These are phyloP conservation scores for Pygocentrus nattereri DNA, from an alignment of 2,797 vertebrate species.

Conservation along the genomic window DNA sequence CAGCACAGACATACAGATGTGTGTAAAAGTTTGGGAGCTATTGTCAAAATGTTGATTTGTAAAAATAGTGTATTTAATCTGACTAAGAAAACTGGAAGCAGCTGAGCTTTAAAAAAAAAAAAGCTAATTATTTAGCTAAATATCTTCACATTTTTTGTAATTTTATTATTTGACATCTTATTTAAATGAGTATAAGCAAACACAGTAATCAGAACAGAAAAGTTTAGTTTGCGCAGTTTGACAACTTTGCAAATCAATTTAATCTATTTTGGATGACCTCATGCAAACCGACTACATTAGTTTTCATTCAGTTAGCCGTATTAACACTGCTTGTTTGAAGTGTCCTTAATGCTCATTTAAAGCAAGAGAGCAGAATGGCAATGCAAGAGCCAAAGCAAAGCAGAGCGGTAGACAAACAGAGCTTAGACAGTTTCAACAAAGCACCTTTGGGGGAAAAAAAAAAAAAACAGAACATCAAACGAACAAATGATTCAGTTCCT, in stretches of 20 bases:
- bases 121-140: no score
- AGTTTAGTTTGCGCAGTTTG: no score
- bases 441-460: slow-evolving; percentile 28
- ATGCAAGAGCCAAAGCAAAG: slow-evolving; percentile 39
- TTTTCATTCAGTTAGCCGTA: not conserved
- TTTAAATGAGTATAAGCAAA: no score
- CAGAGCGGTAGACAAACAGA: not conserved
- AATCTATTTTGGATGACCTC: not conserved
- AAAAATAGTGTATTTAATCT: no score
- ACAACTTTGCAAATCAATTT: not conserved
- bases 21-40: no score
- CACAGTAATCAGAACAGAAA: no score
- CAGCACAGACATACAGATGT: no score
- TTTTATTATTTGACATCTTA: no score
- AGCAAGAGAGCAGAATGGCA: not conserved
- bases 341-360: not conserved
- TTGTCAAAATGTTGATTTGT: no score
- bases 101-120: no score
- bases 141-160: no score
- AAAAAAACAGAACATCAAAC: slow-evolving; percentile 50
- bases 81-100: no score
- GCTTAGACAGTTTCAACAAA: not conserved
- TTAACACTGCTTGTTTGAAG: not conserved
- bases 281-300: not conserved
- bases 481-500: slow-evolving; percentile 34